Evolutionary conservation across 2,888 invertebrate species (phyloP).

Genomic region (Celastrina argiolus): DNA sequence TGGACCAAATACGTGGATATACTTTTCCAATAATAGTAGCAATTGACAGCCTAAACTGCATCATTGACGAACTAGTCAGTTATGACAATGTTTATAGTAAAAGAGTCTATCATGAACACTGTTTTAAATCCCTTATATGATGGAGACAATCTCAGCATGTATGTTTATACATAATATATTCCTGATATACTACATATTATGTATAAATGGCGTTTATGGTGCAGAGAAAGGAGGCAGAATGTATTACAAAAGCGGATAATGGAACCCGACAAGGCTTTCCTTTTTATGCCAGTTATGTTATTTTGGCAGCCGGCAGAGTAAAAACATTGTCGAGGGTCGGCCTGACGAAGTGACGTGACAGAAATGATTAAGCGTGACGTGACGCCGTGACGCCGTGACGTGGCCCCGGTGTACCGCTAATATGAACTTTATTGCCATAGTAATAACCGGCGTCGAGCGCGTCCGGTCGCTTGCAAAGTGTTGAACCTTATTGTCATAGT

Average conservation of each 20-base stretch:
- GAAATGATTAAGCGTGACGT: slow-evolving; percentile 14
- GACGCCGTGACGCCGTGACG: background rate
- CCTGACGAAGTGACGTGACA: slow-evolving; percentile 10
- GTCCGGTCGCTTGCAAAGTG: background rate
- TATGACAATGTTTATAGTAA: too few species aligned
- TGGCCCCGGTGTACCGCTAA: background rate
- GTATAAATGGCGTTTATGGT: background rate
- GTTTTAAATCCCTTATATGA: too few species aligned
- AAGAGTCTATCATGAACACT: too few species aligned
- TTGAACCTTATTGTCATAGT: background rate
- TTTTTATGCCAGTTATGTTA: background rate
- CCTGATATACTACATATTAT: too few species aligned
- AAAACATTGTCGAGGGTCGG: background rate
- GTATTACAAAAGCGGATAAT: background rate
- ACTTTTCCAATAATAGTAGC: too few species aligned
- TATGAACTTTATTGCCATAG: background rate
- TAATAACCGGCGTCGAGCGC: too few species aligned
- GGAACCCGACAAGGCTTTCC: background rate
- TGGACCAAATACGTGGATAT: too few species aligned
- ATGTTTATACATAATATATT: too few species aligned
- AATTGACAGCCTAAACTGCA: too few species aligned
- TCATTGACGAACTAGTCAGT: too few species aligned
- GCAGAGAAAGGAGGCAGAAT: background rate
- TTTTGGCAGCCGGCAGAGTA: too few species aligned
- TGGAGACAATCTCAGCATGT: too few species aligned